phyloP scores from a whole-genome alignment of 2,888 invertebrate species.

The Drosophila histrio region DNA sequence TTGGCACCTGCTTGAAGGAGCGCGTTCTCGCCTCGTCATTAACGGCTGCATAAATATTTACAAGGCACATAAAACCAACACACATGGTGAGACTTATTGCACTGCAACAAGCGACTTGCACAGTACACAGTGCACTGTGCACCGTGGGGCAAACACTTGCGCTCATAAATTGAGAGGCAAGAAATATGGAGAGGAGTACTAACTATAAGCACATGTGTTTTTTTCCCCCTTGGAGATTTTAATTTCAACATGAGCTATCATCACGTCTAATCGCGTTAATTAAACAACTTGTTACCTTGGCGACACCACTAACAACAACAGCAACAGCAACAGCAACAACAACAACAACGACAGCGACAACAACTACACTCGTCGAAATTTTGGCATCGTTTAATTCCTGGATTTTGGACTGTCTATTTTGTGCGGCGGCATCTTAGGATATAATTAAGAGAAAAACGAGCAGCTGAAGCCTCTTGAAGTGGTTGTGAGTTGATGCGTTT shows the following conservation, averaged over 20 bases:
- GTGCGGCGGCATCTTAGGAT: slow-evolving; percentile 38
- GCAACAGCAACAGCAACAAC: slow-evolving; percentile 4
- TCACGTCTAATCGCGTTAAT: slow-evolving; percentile 76
- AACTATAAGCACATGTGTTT: not conserved
- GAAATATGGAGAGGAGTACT: not conserved
- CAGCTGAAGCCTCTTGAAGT: not conserved
- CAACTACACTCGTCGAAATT: slow-evolving; percentile 18
- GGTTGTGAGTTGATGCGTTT: not conserved
- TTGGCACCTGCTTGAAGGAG: slow-evolving; percentile 46
- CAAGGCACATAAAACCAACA: slow-evolving; percentile 64
- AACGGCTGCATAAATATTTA: slow-evolving; percentile 78
- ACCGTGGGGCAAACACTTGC: slow-evolving; percentile 38
- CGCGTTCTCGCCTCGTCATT: slow-evolving; percentile 64
- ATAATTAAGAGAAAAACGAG: slow-evolving; percentile 50
- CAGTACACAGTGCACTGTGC: slow-evolving; percentile 4
- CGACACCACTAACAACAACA: slow-evolving; percentile 14
- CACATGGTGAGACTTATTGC: slow-evolving; percentile 9
- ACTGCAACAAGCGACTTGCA: slow-evolving; percentile 12
- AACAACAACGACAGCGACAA: not conserved
- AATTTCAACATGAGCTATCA: slow-evolving; percentile 68
- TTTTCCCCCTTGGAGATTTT: slow-evolving; percentile 53
- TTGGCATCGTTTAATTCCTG: slow-evolving; percentile 60
- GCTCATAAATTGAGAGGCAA: slow-evolving; percentile 53
- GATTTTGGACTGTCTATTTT: slow-evolving; percentile 50
- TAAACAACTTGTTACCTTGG: slow-evolving; percentile 74